Conservation (phyloP, 2,888 invertebrate species). For the Tyria jacobaeae region DNA sequence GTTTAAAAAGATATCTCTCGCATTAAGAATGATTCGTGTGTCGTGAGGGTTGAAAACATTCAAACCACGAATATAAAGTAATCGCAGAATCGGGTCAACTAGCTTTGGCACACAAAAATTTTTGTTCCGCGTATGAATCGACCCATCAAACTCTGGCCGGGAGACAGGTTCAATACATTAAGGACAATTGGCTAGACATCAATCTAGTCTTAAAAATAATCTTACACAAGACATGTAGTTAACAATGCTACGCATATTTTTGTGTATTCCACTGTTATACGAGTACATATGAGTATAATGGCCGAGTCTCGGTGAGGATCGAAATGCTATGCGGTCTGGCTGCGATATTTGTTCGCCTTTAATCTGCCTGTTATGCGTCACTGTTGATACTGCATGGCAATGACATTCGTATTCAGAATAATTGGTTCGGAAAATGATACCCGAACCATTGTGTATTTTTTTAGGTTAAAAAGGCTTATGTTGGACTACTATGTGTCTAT, state of each 20-base stretch:
- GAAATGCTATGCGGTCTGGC: neutral
- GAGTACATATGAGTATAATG: neutral
- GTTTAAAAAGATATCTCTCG: too few species aligned
- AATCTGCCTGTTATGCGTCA: slow-evolving; percentile 3
- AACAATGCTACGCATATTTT: neutral
- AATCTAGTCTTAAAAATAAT: too few species aligned
- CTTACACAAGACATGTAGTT: too few species aligned
- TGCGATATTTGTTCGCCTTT: neutral
- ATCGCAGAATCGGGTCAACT: too few species aligned
- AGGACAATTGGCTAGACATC: too few species aligned
- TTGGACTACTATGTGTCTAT: neutral
- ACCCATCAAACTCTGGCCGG: too few species aligned
- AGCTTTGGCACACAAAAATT: too few species aligned
- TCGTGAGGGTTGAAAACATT: too few species aligned
- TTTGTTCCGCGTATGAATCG: too few species aligned
- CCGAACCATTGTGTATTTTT: neutral
- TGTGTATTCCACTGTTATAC: neutral
- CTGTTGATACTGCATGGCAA: neutral
- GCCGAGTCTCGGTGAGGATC: neutral
- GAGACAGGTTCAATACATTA: too few species aligned
- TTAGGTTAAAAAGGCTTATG: neutral
- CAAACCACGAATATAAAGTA: too few species aligned
- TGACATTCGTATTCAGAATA: slow-evolving; percentile 2
- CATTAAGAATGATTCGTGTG: too few species aligned
- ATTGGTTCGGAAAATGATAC: neutral